phyloP scores from a whole-genome alignment of 2,888 invertebrate species.

The Mesorhabditis spiculigera region DNA sequence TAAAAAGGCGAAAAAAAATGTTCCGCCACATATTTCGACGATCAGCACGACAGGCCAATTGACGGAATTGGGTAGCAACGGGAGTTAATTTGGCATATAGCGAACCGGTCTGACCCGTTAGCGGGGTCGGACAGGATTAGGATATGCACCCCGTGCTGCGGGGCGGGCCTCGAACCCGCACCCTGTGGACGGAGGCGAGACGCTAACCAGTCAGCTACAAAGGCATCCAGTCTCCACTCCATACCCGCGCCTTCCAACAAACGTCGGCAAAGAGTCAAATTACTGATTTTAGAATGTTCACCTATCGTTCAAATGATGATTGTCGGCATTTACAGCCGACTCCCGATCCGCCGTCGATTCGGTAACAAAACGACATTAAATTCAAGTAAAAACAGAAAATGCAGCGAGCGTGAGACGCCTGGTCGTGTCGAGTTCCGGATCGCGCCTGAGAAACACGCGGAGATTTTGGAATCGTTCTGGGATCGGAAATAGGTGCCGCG shows the following conservation, averaged over 20 bases:
- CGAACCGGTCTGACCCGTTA: not conserved
- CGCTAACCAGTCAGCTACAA: not conserved
- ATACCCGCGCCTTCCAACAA: not conserved
- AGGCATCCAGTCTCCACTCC: not conserved
- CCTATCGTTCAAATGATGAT: conserved; percentile 9
- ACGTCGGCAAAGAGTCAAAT: not conserved
- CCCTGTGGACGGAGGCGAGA: not conserved
- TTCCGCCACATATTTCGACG: not conserved
- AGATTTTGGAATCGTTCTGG: conserved; percentile 27
- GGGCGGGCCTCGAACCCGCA: not conserved
- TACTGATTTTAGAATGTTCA: not conserved
- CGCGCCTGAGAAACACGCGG: conserved; percentile 23
- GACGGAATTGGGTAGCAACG: not conserved
- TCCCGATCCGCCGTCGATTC: conserved; percentile 14
- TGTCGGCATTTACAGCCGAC: conserved; percentile 13
- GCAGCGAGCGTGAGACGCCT: conserved; percentile 22
- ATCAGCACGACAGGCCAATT: not conserved
- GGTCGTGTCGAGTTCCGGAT: conserved; percentile 27
- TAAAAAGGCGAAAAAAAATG: not conserved
- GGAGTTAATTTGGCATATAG: not conserved
- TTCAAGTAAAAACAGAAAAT: not conserved
- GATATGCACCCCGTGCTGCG: not conserved
- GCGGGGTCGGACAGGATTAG: not conserved
- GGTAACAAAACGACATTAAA: not conserved
- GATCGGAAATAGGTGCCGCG: conserved; percentile 14